Base-by-base conservation (phyloP, 2,113 vertebrate genomes). In the Gorsachius goisagi region DNA sequence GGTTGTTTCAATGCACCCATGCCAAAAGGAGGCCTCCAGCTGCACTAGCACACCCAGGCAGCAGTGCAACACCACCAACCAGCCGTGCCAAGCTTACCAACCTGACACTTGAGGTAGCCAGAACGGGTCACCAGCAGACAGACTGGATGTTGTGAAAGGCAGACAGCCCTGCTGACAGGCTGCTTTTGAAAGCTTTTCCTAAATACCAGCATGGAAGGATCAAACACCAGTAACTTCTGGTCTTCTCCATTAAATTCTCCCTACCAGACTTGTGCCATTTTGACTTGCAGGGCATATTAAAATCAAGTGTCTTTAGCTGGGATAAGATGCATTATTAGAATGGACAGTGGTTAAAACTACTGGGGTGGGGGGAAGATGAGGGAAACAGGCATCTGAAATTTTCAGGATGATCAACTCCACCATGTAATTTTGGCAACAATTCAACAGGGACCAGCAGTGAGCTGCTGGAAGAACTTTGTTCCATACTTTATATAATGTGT, bases 1-100 rank as follows among this genome's bases (percentile, higher is more conserved):
- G 33, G 68, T 6, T 11, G 11, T 52, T 68, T n/a, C 35, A 26
- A 20, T 22, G 18, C 74, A 52, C 0, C 1, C 0, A 2, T 8
- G 73, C 58, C 75, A 68, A 67, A 63, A 63, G 62, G 28, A 87
- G n/a, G 32, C 21, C 50, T 53, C 60, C 74, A 69, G 82, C 8
- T 5, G 59, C 49, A 79, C 59, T 19, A 87, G 73, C 63, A 66
- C 2, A 3, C 28, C 8, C 8, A 35, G 53, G 49, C 59, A 68
- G 82, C 53, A 60, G 32, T 3, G 22, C 59, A 59, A 15, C 0
- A 1, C 67, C 27, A 45, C 28, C 50, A 45, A 60, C 39, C 49
- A 33, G 33, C 20, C 1, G 1, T 12, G 24, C 23, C 1, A 1
- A 60, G 7, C 20, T 16, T 23, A 37, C 52, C 27, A n/a, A 85